Conservation (phyloP, 2,797 vertebrate genomes). For the Buceros bicornis region DNA sequence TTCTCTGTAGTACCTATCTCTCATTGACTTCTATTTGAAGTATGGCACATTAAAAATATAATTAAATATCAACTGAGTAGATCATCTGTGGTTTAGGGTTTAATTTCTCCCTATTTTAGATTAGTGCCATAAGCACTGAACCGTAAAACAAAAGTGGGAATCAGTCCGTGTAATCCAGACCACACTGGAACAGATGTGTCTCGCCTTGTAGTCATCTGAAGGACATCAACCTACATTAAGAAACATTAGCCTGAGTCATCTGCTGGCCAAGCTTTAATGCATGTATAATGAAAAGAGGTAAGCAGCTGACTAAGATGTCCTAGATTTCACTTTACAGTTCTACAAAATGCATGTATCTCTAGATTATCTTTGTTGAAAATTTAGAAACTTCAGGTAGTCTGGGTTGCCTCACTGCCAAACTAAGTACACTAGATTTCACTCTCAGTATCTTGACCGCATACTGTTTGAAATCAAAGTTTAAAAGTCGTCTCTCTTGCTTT, state of each 20-base stretch:
- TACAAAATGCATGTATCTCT: not conserved
- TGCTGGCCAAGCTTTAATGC: not conserved
- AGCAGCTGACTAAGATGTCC: not conserved
- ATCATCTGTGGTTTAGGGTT: not conserved
- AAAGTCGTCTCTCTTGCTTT: not conserved
- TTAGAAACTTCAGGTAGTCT: not conserved
- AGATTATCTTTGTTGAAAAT: not conserved
- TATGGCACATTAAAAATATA: not conserved
- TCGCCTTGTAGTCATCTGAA: not conserved
- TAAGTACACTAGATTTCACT: not conserved
- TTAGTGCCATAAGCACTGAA: not conserved
- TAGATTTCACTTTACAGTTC: not conserved
- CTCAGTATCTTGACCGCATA: not conserved
- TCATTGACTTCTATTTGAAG: not conserved
- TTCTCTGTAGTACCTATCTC: not conserved
- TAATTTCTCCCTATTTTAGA: not conserved
- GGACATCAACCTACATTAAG: not conserved
- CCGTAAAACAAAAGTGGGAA: not conserved
- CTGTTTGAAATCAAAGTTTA: not conserved
- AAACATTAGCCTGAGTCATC: not conserved
- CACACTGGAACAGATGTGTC: not conserved
- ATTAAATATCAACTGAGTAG: not conserved
- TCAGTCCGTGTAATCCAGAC: not conserved
- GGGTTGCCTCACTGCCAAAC: not conserved
- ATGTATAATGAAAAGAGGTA: not conserved